Evolutionary conservation across 2,113 vertebrate species (phyloP), one percentile per base, ranked within the genome.

Genomic region (Xiphorhynchus elegans): DNA sequence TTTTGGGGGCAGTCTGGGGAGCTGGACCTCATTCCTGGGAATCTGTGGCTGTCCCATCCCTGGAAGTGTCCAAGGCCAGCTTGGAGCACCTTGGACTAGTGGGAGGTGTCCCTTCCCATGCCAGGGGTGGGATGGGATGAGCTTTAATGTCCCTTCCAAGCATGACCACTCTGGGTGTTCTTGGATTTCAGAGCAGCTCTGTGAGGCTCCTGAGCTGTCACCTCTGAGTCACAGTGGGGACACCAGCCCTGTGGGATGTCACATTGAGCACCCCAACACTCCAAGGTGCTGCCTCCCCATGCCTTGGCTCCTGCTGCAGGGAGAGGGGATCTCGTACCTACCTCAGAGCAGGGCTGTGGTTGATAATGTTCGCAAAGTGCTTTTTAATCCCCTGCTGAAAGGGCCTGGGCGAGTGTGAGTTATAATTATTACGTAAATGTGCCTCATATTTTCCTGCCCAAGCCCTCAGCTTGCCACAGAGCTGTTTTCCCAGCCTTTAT

Each of bases 301-400:
- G 53, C 87, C 62, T 77, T 50, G 69, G 87, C 80, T 63, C 9
- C 79, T 93, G 64, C 88, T 46, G 56, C 2, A 44, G 76, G 69
- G 87, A 33, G 3, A 20, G 50, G 76, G 70, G 93, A 77, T 10
- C 0, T 24, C 18, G 1, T 93, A 97, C 95, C 96, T 95, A 94
- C 95, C 92, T 95, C 95, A 9, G 9, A 29, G 95, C 93, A 37
- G 68, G 37, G 79, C 3, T 68, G 93, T 16, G 92, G 37, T 49
- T 33, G 83, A 88, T 96, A 96, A 96, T 96, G 93, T 94, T 92
- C 2, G 18, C 83, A 90, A 95, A 96, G 95, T 96, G 88, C 95
- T 93, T 96, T 97, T 96, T 96, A 97, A 97, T 97, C 80, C 86
- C 86, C 86, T 93, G 95, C 94, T 97, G 95, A 96, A 94, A 96